These are phyloP conservation scores for Cataglyphis cursor DNA, from an alignment of 2,888 invertebrate genomes.

Conservation along the genomic window DNA sequence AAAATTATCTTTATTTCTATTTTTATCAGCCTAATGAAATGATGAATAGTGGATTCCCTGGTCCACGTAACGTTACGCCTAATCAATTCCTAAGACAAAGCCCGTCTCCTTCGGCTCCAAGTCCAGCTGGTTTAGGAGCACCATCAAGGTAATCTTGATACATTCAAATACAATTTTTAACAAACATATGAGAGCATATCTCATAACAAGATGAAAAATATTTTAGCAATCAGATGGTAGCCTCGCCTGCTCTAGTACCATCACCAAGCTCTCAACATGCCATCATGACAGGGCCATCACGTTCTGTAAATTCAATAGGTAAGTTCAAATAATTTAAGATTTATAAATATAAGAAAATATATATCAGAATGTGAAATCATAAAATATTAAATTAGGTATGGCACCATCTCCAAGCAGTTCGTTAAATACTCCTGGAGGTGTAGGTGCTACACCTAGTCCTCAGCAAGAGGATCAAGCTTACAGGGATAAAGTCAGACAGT, in stretches of 20 bases:
- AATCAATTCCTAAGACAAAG: constrained; percentile 93
- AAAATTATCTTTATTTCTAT: constrained; percentile 16
- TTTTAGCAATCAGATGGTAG: constrained; percentile 89
- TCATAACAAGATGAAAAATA: constrained; percentile 20
- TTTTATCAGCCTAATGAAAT: constrained; percentile 86
- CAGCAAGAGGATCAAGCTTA: constrained; percentile 96
- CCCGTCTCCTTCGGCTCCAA: constrained; percentile 92
- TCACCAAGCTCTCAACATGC: constrained; percentile 91
- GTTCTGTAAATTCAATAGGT: constrained; percentile 88
- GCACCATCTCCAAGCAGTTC: constrained; percentile 94
- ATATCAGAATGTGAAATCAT: background rate
- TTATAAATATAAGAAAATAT: constrained; percentile 12
- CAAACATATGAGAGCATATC: background rate
- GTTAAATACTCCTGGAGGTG: constrained; percentile 92
- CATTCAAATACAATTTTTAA: constrained; percentile 3
- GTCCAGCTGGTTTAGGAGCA: constrained; percentile 90
- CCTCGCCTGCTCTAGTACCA: constrained; percentile 91
- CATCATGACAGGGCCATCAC: constrained; percentile 89
- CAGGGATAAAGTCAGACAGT: constrained; percentile 96
- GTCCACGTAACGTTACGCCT: constrained; percentile 90
- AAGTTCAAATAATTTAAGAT: constrained; percentile 82
- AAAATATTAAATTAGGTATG: constrained; percentile 86
- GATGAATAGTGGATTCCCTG: constrained; percentile 87
- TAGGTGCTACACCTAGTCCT: constrained; percentile 89
- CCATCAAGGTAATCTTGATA: constrained; percentile 83